phyloP scores from a whole-genome alignment of 2,113 vertebrate species.

The Gopherus evgoodei region DNA sequence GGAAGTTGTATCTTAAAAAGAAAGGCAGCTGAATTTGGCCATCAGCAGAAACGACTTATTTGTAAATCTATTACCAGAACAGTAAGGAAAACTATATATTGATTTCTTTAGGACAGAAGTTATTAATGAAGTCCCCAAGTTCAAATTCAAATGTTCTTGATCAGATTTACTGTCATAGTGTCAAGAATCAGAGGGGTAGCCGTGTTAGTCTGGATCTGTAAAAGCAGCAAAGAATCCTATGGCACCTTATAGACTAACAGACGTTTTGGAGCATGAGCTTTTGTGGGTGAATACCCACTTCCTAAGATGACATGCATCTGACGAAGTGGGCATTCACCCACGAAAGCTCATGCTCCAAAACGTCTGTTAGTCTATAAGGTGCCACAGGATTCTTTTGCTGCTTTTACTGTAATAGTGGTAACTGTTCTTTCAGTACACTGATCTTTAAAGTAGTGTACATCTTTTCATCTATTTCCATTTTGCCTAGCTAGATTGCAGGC shows the following conservation, averaged over 20 bases:
- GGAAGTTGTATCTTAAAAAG: background rate
- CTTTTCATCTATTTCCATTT: conserved; percentile 67
- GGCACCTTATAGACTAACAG: too few species aligned
- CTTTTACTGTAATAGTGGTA: background rate
- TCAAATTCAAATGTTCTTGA: conserved; percentile 49
- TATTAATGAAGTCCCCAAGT: conserved; percentile 55
- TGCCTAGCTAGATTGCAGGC: conserved; percentile 32
- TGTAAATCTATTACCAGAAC: conserved; percentile 22
- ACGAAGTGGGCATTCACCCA: too few species aligned
- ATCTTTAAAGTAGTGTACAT: conserved; percentile 54
- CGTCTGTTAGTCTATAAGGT: too few species aligned
- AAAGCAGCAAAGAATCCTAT: too few species aligned
- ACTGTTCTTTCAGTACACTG: conserved; percentile 39
- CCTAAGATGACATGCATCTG: too few species aligned
- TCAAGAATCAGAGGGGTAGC: too few species aligned
- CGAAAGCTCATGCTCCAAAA: too few species aligned
- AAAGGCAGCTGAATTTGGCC: background rate
- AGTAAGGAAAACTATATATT: conserved; percentile 21
- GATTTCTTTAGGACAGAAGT: conserved; percentile 51
- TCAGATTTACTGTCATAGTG: conserved; percentile 43
- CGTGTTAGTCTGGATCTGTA: too few species aligned
- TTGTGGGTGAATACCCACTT: too few species aligned
- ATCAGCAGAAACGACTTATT: conserved; percentile 38
- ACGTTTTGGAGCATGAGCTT: too few species aligned
- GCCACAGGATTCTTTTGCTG: too few species aligned